phyloP scores from a whole-genome alignment of 2,888 invertebrate genomes.

The Lydus trimaculatus region DNA sequence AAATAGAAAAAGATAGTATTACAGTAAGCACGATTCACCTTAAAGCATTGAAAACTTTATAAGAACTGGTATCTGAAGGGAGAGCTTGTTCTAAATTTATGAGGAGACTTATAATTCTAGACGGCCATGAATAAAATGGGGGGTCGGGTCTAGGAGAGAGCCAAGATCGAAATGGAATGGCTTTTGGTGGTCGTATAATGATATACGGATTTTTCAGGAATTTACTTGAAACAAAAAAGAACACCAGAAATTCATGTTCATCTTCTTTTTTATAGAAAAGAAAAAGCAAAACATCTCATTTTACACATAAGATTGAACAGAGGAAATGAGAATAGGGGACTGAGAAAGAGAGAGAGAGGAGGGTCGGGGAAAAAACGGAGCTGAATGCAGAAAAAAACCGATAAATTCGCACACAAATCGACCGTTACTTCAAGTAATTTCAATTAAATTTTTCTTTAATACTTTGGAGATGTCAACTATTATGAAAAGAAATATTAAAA shows the following conservation, averaged over 20 bases:
- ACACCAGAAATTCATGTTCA: background rate
- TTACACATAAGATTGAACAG: background rate
- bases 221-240: background rate
- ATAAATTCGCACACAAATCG: background rate
- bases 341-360: too few species aligned
- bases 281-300: background rate
- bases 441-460: background rate
- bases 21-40: background rate
- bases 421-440: background rate
- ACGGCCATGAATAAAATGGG: constrained; percentile 22
- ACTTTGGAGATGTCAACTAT: background rate
- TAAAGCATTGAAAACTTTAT: constrained; percentile 31
- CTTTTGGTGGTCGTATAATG: background rate
- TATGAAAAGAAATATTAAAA: background rate
- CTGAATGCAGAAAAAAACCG: background rate
- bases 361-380: background rate
- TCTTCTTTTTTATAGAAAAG: background rate
- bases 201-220: constrained; percentile 1
- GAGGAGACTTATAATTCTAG: constrained; percentile 30
- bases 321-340: background rate
- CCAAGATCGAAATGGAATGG: background rate
- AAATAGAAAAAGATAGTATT: background rate
- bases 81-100: constrained; percentile 31
- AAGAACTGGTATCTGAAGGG: constrained; percentile 28
- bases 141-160: background rate